Evolutionary conservation across 1,140 invertebrate genomes (phyloP), one percentile per base, ranked within the genome.

Genomic region (Mamestra configurata): DNA sequence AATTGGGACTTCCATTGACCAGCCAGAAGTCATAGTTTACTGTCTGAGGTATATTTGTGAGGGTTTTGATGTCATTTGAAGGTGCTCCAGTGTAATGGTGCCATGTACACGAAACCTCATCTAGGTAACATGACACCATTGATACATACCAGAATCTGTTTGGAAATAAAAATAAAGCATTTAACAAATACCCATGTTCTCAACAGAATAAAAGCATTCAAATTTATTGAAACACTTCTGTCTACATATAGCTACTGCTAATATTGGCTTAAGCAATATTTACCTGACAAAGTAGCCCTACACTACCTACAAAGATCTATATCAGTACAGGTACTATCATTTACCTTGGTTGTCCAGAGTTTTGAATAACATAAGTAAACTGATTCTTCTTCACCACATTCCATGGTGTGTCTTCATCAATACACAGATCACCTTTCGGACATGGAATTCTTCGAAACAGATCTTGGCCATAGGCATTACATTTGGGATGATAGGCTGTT

Each of bases 101-200:
- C 98, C 98, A 99, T 79, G 97, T 95, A 88, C 98, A 99, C 10
- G 97, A 97, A 7, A 94, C 96, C 66, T 96, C 95, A 90, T 98
- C 97, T 61, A 98, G 96, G 87, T 98, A 98, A 95, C 99, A 99
- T 6, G 98, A 97, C 20, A 99, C 98, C 86, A 99, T 95, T 80
- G 98, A 99, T 51, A 99, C 95, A 95, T 99, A 99, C 98, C 98
- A 99, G 95, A 99, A 99, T 88, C 98, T 98, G 4, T 13, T 4
- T 49, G 37, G 31, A 61, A 40, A 78, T 10, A 43, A 24, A 40
- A 46, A 53, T n/a, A 6, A 24, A n/a, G n/a, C n/a, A n/a, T n/a
- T n/a, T n/a, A n/a, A n/a, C n/a, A n/a, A n/a, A n/a, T n/a, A n/a
- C n/a, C n/a, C n/a, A n/a, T n/a, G n/a, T n/a, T n/a, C 18, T 18